These are phyloP conservation scores for Trypoxylon attenuatum DNA, from an alignment of 2,888 invertebrate genomes.

Conservation along the genomic window DNA sequence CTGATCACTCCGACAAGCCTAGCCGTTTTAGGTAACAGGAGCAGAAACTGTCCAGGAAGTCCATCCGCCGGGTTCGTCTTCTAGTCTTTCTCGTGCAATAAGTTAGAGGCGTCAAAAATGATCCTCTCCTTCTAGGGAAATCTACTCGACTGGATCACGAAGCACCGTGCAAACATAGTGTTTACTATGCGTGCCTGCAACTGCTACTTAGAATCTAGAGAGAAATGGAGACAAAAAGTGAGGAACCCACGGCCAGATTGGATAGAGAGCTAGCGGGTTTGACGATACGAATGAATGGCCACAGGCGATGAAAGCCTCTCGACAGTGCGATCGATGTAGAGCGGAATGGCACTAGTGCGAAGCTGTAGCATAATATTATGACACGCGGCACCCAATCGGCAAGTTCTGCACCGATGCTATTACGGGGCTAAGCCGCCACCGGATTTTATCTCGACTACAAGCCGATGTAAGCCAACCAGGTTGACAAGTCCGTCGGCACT, in stretches of 20 bases:
- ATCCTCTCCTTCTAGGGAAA: too few relatives aligned
- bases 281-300: background rate
- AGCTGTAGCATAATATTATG: conserved; percentile 49
- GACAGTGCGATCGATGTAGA: too few relatives aligned
- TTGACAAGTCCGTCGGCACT: conserved; percentile 32
- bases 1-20: conserved; percentile 20
- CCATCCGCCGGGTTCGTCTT: too few relatives aligned
- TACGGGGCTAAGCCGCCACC: conserved; percentile 51
- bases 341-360: conserved; percentile 6
- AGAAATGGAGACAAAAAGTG: background rate
- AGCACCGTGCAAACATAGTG: too few relatives aligned
- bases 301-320: background rate
- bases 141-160: too few relatives aligned
- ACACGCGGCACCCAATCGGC: conserved; percentile 45
- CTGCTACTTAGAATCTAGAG: too few relatives aligned
- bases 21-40: conserved; percentile 10
- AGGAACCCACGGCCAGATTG: background rate
- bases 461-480: conserved; percentile 44
- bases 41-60: conserved; percentile 1
- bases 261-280: background rate
- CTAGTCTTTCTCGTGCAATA: too few relatives aligned
- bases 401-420: conserved; percentile 46
- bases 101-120: too few relatives aligned
- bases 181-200: too few relatives aligned
- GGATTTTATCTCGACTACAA: conserved; percentile 50